These are phyloP conservation scores for Ephialtes manifestator DNA, from an alignment of 2,888 invertebrate genomes.

Conservation along the genomic window DNA sequence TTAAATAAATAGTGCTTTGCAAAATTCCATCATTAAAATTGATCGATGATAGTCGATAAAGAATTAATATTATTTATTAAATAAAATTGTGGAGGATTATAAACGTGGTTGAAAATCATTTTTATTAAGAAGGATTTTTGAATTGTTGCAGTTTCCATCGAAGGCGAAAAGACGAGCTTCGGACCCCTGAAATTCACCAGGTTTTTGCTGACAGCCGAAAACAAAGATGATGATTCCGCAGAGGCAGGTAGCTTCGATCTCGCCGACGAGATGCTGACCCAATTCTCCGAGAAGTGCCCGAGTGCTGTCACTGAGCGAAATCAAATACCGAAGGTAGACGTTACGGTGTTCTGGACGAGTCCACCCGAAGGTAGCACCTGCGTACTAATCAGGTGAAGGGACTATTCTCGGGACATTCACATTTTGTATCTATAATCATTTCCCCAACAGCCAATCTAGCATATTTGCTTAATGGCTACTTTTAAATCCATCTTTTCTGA, in stretches of 20 bases:
- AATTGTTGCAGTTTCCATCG: slow-evolving; percentile 88
- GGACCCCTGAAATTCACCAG: slow-evolving; percentile 91
- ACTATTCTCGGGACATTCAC: slow-evolving; percentile 14
- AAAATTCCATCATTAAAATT: too few relatives aligned
- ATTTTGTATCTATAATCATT: not conserved
- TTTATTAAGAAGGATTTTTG: not conserved
- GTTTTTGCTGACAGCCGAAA: slow-evolving; percentile 92
- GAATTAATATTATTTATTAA: too few relatives aligned
- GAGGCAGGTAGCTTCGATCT: slow-evolving; percentile 82
- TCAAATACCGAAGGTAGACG: slow-evolving; percentile 92
- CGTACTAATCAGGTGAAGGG: slow-evolving; percentile 91
- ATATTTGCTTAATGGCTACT: too few relatives aligned
- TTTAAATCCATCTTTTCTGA: too few relatives aligned
- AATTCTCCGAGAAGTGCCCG: slow-evolving; percentile 93
- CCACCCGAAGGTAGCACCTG: slow-evolving; percentile 95
- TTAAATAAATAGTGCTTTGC: too few relatives aligned
- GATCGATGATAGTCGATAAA: too few relatives aligned
- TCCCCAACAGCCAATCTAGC: too few relatives aligned
- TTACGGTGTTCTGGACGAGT: slow-evolving; percentile 96
- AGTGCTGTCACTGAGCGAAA: slow-evolving; percentile 94
- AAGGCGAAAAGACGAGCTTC: slow-evolving; percentile 88
- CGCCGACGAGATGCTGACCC: slow-evolving; percentile 87
- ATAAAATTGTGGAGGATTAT: too few relatives aligned
- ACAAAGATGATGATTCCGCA: slow-evolving; percentile 87
- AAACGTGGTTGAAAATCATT: not conserved